Percentiles rank a stretch among this genome's conserved stretches.
phyloP scores from a whole-genome alignment of 2,888 invertebrate species.

The Limnephilus rhombicus region DNA sequence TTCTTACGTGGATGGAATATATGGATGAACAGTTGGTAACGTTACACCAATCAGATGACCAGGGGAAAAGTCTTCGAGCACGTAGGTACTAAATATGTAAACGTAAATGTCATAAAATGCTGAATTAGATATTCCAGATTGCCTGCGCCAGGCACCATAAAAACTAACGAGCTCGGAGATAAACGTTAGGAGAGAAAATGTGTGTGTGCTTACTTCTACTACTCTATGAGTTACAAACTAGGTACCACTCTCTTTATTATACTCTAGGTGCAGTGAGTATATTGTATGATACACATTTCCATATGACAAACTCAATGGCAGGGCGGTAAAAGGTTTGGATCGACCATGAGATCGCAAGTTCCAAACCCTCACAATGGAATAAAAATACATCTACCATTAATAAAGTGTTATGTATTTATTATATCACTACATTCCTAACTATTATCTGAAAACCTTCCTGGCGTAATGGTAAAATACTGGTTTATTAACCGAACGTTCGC shows the following conservation, averaged over 20 bases:
- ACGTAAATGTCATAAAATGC: neutral
- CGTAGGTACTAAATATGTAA: conserved; percentile 1
- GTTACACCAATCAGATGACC: neutral
- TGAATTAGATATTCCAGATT: neutral
- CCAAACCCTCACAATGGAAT: neutral
- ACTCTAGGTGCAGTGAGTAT: neutral
- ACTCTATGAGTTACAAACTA: neutral
- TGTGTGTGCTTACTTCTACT: neutral
- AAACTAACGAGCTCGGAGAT: neutral
- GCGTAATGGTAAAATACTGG: no score
- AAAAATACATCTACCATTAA: neutral
- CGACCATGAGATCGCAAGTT: neutral
- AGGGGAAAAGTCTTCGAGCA: neutral
- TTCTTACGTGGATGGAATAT: neutral
- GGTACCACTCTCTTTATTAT: neutral
- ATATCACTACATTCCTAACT: no score
- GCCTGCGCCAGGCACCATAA: neutral
- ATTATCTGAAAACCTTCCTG: no score
- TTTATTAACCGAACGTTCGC: no score
- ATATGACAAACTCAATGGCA: neutral
- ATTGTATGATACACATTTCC: no score
- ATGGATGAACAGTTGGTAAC: neutral
- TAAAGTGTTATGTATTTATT: no score
- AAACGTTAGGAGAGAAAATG: neutral
- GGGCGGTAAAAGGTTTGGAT: neutral